Base-by-base conservation (phyloP, 1,140 invertebrate species). In the Drosophila sturtevanti region DNA sequence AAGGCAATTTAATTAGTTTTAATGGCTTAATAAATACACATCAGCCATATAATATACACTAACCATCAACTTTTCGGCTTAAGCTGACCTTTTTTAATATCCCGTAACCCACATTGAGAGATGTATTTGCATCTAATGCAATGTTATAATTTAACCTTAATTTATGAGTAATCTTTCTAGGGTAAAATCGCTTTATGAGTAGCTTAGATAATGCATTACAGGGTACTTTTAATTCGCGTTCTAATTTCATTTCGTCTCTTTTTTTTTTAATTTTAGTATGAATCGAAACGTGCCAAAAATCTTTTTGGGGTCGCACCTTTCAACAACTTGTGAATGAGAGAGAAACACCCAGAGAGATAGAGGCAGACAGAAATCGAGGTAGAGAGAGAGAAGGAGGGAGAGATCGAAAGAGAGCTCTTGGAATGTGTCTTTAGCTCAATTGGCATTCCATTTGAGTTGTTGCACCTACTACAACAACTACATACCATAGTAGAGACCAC, bases 211-310 rank as follows among this genome's bases (percentile, higher is more conserved):
- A 31, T 31, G 27, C 27, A 31, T 4, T 31, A 6, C 27, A 6
- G 16, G 16, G 18, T 48, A 21, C 21, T 2, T 10, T 18, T 0
- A 48, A 18, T 16, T 48, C 41, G 41, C 27, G 11, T 35, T 10
- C 9, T 2, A 35, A 16, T 11, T 18, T 16, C 7, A 7, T 44
- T 48, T 48, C 27, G 27, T 31, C 4, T 24, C 2, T 1, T 24
- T 31, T 31, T 31, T 31, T 31, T 31, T 31, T 31, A 1, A 31
- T 18, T 7, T 48, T 21, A n/a, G 9, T 48, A 48, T 35, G 21
- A 41, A 55, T 55, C 61, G 31, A 71, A 87, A 87, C 84, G 84
- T 87, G 82, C 84, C 87, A 89, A 87, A 89, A 87, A 82, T 81
- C 81, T 52, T 79, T 79, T 64, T 79, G 64, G 27, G 56, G 51